Evolutionary conservation across 2,888 invertebrate genomes (phyloP).

Genomic region (Papilio demoleus): DNA sequence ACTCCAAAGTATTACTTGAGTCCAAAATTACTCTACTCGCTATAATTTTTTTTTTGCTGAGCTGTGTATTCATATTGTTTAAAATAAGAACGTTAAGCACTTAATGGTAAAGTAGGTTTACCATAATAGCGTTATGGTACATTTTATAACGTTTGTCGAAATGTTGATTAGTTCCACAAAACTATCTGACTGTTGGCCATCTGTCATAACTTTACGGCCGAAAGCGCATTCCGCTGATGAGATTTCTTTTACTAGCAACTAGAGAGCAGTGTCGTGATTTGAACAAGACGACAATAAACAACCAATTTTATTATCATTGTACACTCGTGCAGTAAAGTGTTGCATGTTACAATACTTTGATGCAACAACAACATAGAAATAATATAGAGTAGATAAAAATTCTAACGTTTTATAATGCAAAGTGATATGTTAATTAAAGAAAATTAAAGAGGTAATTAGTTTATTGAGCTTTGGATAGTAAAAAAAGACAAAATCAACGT

Average conservation of each 20-base stretch:
- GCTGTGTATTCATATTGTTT: too few relatives aligned
- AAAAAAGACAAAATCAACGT: background rate
- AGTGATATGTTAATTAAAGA: background rate
- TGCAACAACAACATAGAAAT: background rate
- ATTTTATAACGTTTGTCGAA: background rate
- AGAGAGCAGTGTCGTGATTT: conserved; percentile 32
- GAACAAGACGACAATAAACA: conserved; percentile 22
- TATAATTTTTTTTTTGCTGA: too few relatives aligned
- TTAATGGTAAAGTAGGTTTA: too few relatives aligned
- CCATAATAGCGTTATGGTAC: background rate
- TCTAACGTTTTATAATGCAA: background rate
- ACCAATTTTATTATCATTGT: conserved; percentile 30
- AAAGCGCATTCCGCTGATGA: conserved; percentile 27
- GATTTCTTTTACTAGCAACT: conserved; percentile 32
- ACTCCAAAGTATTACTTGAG: background rate
- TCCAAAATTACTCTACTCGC: too few relatives aligned
- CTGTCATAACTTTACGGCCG: conserved; percentile 37
- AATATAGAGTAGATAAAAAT: background rate
- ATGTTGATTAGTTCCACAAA: conserved; percentile 22
- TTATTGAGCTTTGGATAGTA: background rate
- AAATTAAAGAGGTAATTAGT: background rate
- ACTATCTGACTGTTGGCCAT: conserved; percentile 6
- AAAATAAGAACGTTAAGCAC: too few relatives aligned
- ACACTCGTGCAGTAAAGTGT: conserved; percentile 3
- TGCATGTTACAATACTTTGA: conserved; percentile 1